These are phyloP conservation scores for Amblyteles armatorius DNA, from an alignment of 2,888 invertebrate species.

Conservation along the genomic window DNA sequence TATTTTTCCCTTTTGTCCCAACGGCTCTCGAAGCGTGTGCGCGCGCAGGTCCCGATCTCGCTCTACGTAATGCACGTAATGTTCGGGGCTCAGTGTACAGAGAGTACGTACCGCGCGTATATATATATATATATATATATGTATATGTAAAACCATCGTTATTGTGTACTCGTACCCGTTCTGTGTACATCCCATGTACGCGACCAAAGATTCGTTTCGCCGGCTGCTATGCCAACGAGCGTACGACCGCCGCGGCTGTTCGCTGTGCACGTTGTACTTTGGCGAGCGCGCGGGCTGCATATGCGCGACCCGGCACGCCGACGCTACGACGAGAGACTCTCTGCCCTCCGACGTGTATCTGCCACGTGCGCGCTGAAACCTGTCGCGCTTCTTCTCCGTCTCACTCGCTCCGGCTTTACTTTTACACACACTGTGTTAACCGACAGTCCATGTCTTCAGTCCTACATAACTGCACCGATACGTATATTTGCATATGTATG, in stretches of 20 bases:
- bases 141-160: neutral
- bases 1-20: constrained; percentile 20
- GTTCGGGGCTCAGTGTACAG: constrained; percentile 39
- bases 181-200: constrained; percentile 11
- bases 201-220: constrained; percentile 56
- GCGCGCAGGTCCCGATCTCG: constrained; percentile 28
- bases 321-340: constrained; percentile 56
- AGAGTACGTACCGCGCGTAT: constrained; percentile 14
- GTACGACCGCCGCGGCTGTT: constrained; percentile 7
- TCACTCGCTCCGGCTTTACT: constrained; percentile 30
- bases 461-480: constrained; percentile 12
- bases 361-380: constrained; percentile 76
- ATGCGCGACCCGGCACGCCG: constrained; percentile 51
- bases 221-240: constrained; percentile 44
- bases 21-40: constrained; percentile 12
- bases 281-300: constrained; percentile 45
- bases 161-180: neutral
- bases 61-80: constrained; percentile 55
- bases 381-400: constrained; percentile 75
- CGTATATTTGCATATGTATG: constrained; percentile 6
- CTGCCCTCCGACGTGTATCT: constrained; percentile 66
- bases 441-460: neutral
- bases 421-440: neutral
- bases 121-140: constrained; percentile 24
- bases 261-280: constrained; percentile 43